A percentile compares a stretch with the other conserved stretches of the same genome.
These are phyloP conservation scores for Montipora efflorescens DNA, from an alignment of 64 coral and sea anemone genomes.

Conservation along the genomic window DNA sequence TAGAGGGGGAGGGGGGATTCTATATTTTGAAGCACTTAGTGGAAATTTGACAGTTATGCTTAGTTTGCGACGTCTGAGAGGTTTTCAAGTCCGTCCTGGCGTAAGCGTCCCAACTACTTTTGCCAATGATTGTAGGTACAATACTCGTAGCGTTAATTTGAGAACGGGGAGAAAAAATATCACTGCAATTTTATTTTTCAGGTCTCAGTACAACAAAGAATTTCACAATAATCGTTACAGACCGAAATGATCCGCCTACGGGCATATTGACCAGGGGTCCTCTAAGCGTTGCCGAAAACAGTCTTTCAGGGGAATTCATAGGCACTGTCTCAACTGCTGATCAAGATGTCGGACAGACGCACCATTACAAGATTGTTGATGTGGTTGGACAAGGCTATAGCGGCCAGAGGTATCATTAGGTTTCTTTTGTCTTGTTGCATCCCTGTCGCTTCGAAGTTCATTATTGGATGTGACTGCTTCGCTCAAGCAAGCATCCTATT, in stretches of 20 bases:
- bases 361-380: slow-evolving; percentile 66
- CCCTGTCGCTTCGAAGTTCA: neutral
- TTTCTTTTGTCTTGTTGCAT: neutral
- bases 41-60: no score
- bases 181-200: slow-evolving; percentile 12
- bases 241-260: slow-evolving; percentile 83
- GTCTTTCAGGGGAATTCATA: slow-evolving; percentile 60
- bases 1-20: no score
- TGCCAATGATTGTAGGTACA: no score
- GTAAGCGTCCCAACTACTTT: no score
- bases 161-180: no score
- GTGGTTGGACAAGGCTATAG: slow-evolving; percentile 50
- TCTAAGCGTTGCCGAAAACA: slow-evolving; percentile 75
- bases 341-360: slow-evolving; percentile 68
- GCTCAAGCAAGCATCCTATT: neutral
- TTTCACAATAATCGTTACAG: slow-evolving; percentile 76
- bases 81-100: no score
- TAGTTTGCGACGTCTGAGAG: no score
- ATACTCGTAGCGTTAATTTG: no score
- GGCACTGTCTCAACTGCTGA: slow-evolving; percentile 54
- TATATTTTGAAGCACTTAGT: no score
- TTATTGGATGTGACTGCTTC: neutral
- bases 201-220: slow-evolving; percentile 84
- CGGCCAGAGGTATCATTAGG: neutral
- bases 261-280: slow-evolving; percentile 59